Evolutionary conservation across 2,888 invertebrate genomes (phyloP), one percentile per base, ranked within the genome.

Genomic region (Venusia cambrica): DNA sequence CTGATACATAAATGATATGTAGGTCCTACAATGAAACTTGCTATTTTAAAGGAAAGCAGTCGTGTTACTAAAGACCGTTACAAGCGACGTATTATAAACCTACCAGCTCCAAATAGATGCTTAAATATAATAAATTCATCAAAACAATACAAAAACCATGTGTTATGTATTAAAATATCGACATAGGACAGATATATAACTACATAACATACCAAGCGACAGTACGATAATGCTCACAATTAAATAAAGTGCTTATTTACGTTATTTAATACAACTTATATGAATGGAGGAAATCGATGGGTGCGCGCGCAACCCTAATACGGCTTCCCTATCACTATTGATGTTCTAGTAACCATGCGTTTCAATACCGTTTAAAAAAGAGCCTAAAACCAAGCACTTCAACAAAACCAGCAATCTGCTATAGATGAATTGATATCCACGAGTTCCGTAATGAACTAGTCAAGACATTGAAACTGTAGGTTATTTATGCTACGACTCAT

Each of bases 241-340:
- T 73, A 63, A 76, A 76, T 77, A 70, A 72, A 49, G 57, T 69
- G 71, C 63, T 62, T 61, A 60, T 63, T n/a, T n/a, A n/a, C 63
- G 63, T 55, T 56, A 57, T 58, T 63, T 65, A 68, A 70, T 69
- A 64, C 45, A 65, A 56, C 57, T 62, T n/a, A 62, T 62, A 57
- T 64, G 62, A 64, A 70, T 69, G 65, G 54, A 57, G 39, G 51
- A 51, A 74, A 81, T 81, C 80, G 66, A 79, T 77, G 69, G 37
- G 29, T 84, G 84, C 84, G 84, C 84, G 84, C 84, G 84, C 84
- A 83, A 35, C 38, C n/a, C 19, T 38, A 51, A 61, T 54, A 75
- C 63, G 74, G 73, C 78, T 78, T 78, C 72, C 57, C 58, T 43
- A 39, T 10, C 1, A 6, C 5, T 13, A 9, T 9, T n/a, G 8